Conservation (phyloP, 2,888 invertebrate genomes). For the Miltochrista miniata region DNA sequence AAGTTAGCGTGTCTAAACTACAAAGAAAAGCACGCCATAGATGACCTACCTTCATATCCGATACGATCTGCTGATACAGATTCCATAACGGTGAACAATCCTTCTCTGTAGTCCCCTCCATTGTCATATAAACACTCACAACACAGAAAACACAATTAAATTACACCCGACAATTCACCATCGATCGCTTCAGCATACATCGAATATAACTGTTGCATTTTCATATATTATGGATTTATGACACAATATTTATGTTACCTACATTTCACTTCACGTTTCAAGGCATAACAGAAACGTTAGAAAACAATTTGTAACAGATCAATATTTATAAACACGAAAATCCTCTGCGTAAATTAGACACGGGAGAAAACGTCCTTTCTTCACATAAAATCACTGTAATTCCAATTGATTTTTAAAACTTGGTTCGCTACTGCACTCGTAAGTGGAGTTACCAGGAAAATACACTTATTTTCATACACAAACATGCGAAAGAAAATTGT, state of each 20-base stretch:
- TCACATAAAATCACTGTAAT: slow-evolving; percentile 40
- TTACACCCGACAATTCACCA: slow-evolving; percentile 54
- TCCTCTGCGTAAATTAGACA: slow-evolving; percentile 58
- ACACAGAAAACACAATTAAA: slow-evolving; percentile 56
- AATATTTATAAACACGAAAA: slow-evolving; percentile 82
- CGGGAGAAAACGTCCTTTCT: slow-evolving; percentile 41
- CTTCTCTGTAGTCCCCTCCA: slow-evolving; percentile 89
- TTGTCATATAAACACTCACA: slow-evolving; percentile 74
- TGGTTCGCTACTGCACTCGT: slow-evolving; percentile 30
- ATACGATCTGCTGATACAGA: slow-evolving; percentile 97
- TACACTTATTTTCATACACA: slow-evolving; percentile 65
- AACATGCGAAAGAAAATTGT: slow-evolving; percentile 51
- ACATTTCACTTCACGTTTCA: slow-evolving; percentile 68
- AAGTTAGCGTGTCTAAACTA: slow-evolving; percentile 25
- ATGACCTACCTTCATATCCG: slow-evolving; percentile 96
- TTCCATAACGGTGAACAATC: slow-evolving; percentile 96
- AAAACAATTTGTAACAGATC: slow-evolving; percentile 66
- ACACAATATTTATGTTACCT: slow-evolving; percentile 49
- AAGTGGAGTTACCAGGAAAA: slow-evolving; percentile 52
- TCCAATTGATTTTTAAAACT: slow-evolving; percentile 12
- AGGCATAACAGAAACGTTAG: slow-evolving; percentile 49
- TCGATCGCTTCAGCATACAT: slow-evolving; percentile 56
- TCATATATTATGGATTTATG: slow-evolving; percentile 33
- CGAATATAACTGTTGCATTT: slow-evolving; percentile 72
- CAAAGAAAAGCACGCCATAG: slow-evolving; percentile 31